Base-by-base conservation (phyloP, 2,113 vertebrate genomes). In the Axis porcinus region DNA sequence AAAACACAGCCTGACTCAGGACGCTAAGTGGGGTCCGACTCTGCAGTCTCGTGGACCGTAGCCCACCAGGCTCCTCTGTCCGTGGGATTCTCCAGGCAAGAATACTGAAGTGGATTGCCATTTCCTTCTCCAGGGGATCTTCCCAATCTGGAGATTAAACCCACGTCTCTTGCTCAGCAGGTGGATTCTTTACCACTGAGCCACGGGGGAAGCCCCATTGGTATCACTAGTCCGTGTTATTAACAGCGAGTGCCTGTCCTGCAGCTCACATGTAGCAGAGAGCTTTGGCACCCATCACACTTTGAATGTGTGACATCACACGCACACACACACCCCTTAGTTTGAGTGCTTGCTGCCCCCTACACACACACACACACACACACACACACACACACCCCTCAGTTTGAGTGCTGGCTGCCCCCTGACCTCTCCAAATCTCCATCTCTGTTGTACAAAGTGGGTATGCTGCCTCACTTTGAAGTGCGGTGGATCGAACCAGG, bases 171-270 rank as follows among this genome's bases (percentile, higher is more conserved):
- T 67, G 64, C 64, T 21, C 5, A 17, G 64, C 33, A 36, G 16
- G 64, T 11, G 64, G 64, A 67, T 36, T 67, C 64, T 67, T 67
- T 67, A 19, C 64, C 64, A 19, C 33, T 67, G 33, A 67, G 64
- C 33, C 33, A 5, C 33, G 0, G 4, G 4, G 17, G 17, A 67
- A 67, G 64, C 64, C 8, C 17, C 64, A 21, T 67, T 33, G 19
- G 64, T 0, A 10, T 36, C 33, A 58, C 30, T 0, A 13, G 57
- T 43, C 64, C 0, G 0, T 2, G 30, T 7, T 47, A 45, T 14
- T 23, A 52, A 64, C 62, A 40, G 36, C 0, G 0, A 57, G n/a
- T 43, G 16, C 60, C 43, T 23, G 8, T 10, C 62, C 47, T 1
- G 33, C 15, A 2, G 55, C 15, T 0, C 7, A 7, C 79, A 33